Conservation (phyloP, 2,797 vertebrate genomes). For the Thripadectes ignobilis region DNA sequence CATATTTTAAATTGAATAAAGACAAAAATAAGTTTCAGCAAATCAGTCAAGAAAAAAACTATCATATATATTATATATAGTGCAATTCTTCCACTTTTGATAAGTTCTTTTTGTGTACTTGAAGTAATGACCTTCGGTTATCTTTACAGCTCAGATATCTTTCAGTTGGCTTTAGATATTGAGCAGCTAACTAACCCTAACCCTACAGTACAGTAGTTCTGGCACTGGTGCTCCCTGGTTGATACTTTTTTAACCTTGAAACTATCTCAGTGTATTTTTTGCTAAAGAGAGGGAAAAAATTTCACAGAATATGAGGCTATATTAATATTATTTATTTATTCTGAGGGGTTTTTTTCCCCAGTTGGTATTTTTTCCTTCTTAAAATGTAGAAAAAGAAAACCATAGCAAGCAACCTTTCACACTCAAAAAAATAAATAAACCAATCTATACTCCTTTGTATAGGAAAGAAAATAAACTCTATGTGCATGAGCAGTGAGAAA, state of each 20-base stretch:
- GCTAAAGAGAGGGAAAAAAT: neutral
- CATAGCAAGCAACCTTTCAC: slow-evolving; percentile 67
- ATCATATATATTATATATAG: neutral
- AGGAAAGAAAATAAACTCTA: slow-evolving; percentile 58
- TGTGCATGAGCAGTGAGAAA: slow-evolving; percentile 65
- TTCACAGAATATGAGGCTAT: neutral
- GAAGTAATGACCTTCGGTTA: neutral
- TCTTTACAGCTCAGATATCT: neutral
- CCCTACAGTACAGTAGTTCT: neutral
- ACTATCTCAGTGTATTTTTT: neutral
- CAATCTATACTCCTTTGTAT: slow-evolving; percentile 58
- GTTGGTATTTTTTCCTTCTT: neutral
- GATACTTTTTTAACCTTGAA: slow-evolving; percentile 40
- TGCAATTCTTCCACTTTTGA: neutral
- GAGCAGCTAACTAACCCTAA: slow-evolving; percentile 48
- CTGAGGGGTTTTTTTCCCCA: neutral
- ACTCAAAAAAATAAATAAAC: slow-evolving; percentile 60
- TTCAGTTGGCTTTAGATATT: neutral
- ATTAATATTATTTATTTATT: slow-evolving; percentile 59
- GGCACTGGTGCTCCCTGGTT: neutral
- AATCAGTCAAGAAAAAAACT: neutral
- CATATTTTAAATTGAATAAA: neutral
- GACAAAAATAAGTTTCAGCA: neutral
- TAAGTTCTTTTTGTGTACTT: neutral
- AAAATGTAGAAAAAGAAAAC: slow-evolving; percentile 41